phyloP scores from a whole-genome alignment of 2,888 invertebrate species.

The Limnephilus rhombicus region DNA sequence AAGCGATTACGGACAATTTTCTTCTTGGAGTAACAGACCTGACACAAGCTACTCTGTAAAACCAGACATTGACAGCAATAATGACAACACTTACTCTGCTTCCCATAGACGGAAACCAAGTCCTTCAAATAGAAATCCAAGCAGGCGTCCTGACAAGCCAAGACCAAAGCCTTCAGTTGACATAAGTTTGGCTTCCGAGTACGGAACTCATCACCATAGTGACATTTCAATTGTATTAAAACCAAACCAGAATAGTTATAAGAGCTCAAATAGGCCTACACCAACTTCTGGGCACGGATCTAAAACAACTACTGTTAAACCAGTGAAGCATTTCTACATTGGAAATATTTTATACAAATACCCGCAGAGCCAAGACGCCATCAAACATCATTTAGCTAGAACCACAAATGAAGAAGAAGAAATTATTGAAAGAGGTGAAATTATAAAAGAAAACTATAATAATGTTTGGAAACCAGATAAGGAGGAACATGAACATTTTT shows the following conservation, averaged over 20 bases:
- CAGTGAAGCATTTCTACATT: conserved; percentile 73
- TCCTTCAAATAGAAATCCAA: conserved; percentile 33
- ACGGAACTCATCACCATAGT: conserved; percentile 58
- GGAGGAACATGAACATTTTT: conserved; percentile 61
- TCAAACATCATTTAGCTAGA: conserved; percentile 46
- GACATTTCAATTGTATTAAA: conserved; percentile 64
- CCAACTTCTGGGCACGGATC: conserved; percentile 68
- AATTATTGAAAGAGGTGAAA: conserved; percentile 48
- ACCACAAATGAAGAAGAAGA: conserved; percentile 22
- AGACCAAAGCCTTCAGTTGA: conserved; percentile 59
- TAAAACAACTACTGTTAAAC: conserved; percentile 70
- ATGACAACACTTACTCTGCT: conserved; percentile 48
- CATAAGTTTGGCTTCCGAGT: conserved; percentile 61
- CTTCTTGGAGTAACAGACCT: conserved; percentile 53
- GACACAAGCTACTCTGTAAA: conserved; percentile 30
- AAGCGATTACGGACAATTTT: conserved; percentile 61
- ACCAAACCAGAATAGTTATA: conserved; percentile 58
- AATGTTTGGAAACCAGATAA: conserved; percentile 68
- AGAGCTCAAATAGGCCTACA: conserved; percentile 47
- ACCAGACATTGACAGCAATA: conserved; percentile 29
- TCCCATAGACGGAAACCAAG: conserved; percentile 50
- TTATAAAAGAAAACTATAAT: conserved; percentile 69
- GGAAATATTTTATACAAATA: conserved; percentile 75
- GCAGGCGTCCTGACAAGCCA: conserved; percentile 24
- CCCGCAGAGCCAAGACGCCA: conserved; percentile 56